Evolutionary conservation across 2,888 invertebrate species (phyloP).

Genomic region (Caenorhabditis uteleia): DNA sequence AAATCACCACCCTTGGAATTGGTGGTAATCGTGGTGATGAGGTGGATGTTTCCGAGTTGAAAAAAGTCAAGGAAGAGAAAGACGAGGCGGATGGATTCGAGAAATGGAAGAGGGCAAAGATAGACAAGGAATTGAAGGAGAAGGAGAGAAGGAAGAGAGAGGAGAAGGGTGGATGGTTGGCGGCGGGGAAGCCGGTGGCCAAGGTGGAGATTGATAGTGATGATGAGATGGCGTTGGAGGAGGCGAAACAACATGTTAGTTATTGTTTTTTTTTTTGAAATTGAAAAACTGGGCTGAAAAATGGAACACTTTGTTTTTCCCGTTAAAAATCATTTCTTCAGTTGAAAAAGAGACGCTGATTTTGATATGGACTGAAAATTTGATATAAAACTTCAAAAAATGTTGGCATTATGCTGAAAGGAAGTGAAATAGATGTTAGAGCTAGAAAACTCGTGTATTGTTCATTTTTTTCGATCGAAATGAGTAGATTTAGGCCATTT

Average conservation of each 20-base stretch:
- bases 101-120: constrained; percentile 44
- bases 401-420: no score
- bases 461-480: no score
- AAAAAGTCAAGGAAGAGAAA: constrained; percentile 34
- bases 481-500: no score
- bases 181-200: constrained; percentile 25
- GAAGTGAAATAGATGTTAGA: no score
- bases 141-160: constrained; percentile 30
- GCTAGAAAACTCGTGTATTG: no score
- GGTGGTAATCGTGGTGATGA: constrained; percentile 65
- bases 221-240: constrained; percentile 49
- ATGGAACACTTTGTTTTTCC: no score
- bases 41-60: constrained; percentile 49
- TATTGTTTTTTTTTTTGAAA: constrained; percentile 4
- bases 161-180: constrained; percentile 41
- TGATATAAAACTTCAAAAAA: no score
- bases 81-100: constrained; percentile 24
- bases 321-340: no score
- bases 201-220: constrained; percentile 41
- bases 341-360: no score
- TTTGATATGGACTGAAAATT: no score
- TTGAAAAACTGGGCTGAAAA: constrained; percentile 21
- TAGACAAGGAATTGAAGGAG: constrained; percentile 36
- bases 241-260: constrained; percentile 37
- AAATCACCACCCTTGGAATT: constrained; percentile 56